Percentiles rank a stretch among this genome's conserved stretches.
These are phyloP conservation scores for Caradrina kadenii DNA, from an alignment of 2,888 invertebrate genomes.

Conservation along the genomic window DNA sequence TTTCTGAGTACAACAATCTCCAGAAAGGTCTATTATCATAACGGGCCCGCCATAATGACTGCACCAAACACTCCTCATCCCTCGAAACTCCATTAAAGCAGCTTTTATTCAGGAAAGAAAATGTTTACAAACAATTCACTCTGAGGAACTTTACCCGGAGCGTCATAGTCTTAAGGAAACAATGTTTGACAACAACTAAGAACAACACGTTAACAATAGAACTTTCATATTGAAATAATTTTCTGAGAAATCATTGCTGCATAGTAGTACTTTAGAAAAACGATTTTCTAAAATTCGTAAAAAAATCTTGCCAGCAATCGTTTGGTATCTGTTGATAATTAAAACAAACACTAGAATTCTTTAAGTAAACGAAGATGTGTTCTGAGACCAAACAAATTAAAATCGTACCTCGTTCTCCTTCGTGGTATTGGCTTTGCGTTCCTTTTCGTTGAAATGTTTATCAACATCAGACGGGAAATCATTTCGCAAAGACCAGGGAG, in stretches of 20 bases:
- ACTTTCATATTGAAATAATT: conserved; percentile 7
- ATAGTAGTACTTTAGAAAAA: not conserved
- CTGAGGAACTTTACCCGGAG: conserved; percentile 21
- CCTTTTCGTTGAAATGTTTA: conserved; percentile 36
- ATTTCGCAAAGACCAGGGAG: conserved; percentile 35
- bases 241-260: not conserved
- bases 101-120: conserved; percentile 34
- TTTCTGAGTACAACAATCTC: not conserved
- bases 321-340: conserved; percentile 10
- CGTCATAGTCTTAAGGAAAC: conserved; percentile 30
- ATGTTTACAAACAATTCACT: conserved; percentile 32
- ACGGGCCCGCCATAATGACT: conserved; percentile 19
- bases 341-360: conserved; percentile 11
- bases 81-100: conserved; percentile 42
- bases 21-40: conserved; percentile 33
- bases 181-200: conserved; percentile 16
- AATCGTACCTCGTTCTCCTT: conserved; percentile 7
- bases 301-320: conserved; percentile 2
- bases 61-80: conserved; percentile 23
- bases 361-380: conserved; percentile 23
- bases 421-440: conserved; percentile 7
- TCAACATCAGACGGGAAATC: conserved; percentile 45
- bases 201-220: conserved; percentile 1
- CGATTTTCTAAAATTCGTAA: conserved; percentile 10
- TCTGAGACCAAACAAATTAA: conserved; percentile 19